Percentiles rank a stretch among this genome's conserved stretches.
phyloP scores from a whole-genome alignment of 2,113 vertebrate genomes.

The Brienomyrus longianalis region DNA sequence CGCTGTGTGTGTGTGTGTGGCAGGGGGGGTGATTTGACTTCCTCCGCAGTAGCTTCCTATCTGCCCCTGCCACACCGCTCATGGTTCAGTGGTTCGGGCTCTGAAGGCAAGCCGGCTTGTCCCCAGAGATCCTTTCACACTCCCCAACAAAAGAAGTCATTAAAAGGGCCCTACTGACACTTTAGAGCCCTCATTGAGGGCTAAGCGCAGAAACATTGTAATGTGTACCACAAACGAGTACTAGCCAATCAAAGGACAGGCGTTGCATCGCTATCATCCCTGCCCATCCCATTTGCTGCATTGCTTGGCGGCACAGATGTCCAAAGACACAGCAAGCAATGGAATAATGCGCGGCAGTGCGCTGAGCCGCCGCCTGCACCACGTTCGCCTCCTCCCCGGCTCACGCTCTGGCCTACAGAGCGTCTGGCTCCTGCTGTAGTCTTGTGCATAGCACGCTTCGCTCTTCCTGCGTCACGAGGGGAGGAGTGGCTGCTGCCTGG shows the following conservation, averaged over 20 bases:
- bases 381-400: not conserved
- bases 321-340: not conserved
- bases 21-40: not conserved
- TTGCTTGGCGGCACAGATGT: not conserved
- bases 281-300: not conserved
- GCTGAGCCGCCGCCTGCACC: not conserved
- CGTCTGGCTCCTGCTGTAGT: slow-evolving; percentile 23
- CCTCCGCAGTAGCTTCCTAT: slow-evolving; percentile 33
- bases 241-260: not conserved
- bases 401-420: not conserved
- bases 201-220: not conserved
- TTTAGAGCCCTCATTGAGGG: not conserved
- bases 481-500: not conserved
- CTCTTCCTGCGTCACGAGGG: not conserved
- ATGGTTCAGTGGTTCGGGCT: slow-evolving; percentile 48
- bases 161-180: not conserved
- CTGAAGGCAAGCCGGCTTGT: slow-evolving; percentile 33
- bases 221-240: not conserved
- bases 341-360: not conserved
- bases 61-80: slow-evolving; percentile 40
- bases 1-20: not conserved
- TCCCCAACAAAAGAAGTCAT: not conserved
- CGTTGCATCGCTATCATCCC: not conserved
- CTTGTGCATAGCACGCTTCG: not conserved
- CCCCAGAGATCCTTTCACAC: slow-evolving; percentile 37